Evolutionary conservation across 2,113 vertebrate genomes (phyloP), one percentile per base, ranked within the genome.

Genomic region (Apodemus sylvaticus): DNA sequence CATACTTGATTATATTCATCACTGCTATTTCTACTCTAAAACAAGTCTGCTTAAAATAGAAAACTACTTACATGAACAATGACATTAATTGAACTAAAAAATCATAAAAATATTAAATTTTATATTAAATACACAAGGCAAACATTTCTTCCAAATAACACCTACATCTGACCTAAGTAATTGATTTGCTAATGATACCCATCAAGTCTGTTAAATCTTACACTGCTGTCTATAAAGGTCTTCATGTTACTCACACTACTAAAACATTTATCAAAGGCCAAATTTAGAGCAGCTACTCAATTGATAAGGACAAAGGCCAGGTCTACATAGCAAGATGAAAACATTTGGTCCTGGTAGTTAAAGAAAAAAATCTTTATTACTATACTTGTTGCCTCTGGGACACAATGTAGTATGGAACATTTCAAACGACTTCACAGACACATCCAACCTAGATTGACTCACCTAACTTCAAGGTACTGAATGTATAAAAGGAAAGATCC

Each of bases 291-390:
- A 98, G 97, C 96, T 97, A 97, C 97, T 98, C 98, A 98, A 93
- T 98, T 98, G 98, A 98, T 96, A 97, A 98, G 99, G 99, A 99
- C 98, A 99, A 90, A 98, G 99, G 99, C 99, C 98, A 99, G 98
- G 97, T 97, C 98, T 98, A 98, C 98, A 99, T 98, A 99, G 99
- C 99, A 99, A 99, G 98, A 87, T 45, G 81, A 66, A 83, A 55
- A 87, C 98, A 98, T 97, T 95, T 98, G 95, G 98, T 98, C 97
- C 98, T 96, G 97, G 97, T 97, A 98, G 96, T 17, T 98, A 98
- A 99, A 99, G 99, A 99, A 98, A 97, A 97, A 97, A 99, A 99
- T 98, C 98, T 98, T 93, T 97, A 98, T 98, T 98, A 98, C 99
- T 99, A 99, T 98, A 98, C 98, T 98, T 96, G 98, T 96, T 98